phyloP scores from a whole-genome alignment of 2,797 vertebrate genomes.

The Nasua narica region DNA sequence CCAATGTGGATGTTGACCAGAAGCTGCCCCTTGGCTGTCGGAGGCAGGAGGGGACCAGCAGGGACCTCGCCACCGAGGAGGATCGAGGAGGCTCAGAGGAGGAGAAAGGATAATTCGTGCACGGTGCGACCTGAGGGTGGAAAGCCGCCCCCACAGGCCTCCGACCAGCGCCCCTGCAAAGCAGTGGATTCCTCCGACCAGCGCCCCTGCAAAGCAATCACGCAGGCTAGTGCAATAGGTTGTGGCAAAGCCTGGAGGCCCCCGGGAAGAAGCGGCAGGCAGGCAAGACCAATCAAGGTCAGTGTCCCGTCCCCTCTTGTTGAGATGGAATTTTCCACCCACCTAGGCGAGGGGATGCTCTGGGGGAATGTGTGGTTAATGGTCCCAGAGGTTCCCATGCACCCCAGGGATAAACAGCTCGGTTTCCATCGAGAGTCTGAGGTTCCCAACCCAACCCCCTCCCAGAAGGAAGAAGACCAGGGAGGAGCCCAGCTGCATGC shows the following conservation, averaged over 20 bases:
- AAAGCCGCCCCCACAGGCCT: background rate
- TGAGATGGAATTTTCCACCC: background rate
- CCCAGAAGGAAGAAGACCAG: no score
- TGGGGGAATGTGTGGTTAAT: background rate
- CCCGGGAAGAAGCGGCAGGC: background rate
- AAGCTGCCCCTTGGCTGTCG: background rate
- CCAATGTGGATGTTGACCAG: background rate
- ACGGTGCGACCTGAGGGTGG: background rate
- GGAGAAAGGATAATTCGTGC: background rate
- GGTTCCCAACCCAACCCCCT: background rate
- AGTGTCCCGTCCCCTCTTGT: background rate
- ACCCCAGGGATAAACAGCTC: background rate
- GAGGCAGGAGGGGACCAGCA: background rate
- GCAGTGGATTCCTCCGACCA: background rate
- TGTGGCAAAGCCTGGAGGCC: background rate
- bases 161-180: background rate
- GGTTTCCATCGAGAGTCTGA: background rate
- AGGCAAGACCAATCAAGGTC: slow-evolving; percentile 36
- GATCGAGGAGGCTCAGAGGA: background rate
- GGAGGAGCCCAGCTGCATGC: background rate
- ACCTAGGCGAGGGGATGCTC: background rate
- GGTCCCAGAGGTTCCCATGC: background rate
- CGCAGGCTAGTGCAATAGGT: background rate
- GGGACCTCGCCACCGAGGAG: background rate
- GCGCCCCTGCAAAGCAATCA: background rate